These are phyloP conservation scores for Sthenelais limicola DNA, from an alignment of 2,888 invertebrate genomes.

Conservation along the genomic window DNA sequence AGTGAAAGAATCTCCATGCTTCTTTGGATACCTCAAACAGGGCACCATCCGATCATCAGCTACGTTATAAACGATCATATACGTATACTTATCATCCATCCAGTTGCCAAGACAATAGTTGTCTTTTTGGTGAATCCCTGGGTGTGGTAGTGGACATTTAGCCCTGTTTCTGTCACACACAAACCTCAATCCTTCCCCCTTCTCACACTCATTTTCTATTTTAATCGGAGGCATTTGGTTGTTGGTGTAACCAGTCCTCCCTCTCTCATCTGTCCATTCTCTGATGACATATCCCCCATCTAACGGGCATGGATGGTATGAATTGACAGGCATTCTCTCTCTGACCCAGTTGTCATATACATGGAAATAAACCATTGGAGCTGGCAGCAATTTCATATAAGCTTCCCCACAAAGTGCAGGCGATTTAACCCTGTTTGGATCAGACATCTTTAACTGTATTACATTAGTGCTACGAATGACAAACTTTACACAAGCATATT, in stretches of 20 bases:
- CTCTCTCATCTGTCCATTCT: constrained; percentile 28
- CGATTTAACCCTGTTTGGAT: constrained; percentile 6
- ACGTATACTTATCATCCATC: constrained; percentile 19
- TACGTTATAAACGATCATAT: constrained; percentile 16
- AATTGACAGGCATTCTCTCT: neutral
- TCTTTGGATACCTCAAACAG: constrained; percentile 9
- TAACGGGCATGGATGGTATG: constrained; percentile 16
- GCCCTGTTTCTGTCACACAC: constrained; percentile 28
- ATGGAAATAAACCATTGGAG: constrained; percentile 16
- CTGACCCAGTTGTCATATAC: constrained; percentile 15
- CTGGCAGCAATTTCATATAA: constrained; percentile 1
- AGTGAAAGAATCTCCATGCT: constrained; percentile 16
- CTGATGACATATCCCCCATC: constrained; percentile 23
- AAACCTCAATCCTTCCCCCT: constrained; percentile 27
- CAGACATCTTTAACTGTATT: constrained; percentile 1
- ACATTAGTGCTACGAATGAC: constrained; percentile 3
- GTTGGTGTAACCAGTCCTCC: constrained; percentile 7
- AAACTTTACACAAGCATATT: constrained; percentile 10
- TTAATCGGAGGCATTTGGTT: constrained; percentile 16
- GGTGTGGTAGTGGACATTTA: constrained; percentile 22
- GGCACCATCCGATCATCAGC: constrained; percentile 9
- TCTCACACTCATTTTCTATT: constrained; percentile 25
- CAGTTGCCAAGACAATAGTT: constrained; percentile 26
- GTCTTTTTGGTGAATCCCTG: constrained; percentile 1
- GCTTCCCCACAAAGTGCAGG: constrained; percentile 22